A percentile compares a stretch with the other conserved stretches of the same genome.
These are phyloP conservation scores for Leptinotarsa juncta DNA, from an alignment of 2,888 invertebrate genomes.

Conservation along the genomic window DNA sequence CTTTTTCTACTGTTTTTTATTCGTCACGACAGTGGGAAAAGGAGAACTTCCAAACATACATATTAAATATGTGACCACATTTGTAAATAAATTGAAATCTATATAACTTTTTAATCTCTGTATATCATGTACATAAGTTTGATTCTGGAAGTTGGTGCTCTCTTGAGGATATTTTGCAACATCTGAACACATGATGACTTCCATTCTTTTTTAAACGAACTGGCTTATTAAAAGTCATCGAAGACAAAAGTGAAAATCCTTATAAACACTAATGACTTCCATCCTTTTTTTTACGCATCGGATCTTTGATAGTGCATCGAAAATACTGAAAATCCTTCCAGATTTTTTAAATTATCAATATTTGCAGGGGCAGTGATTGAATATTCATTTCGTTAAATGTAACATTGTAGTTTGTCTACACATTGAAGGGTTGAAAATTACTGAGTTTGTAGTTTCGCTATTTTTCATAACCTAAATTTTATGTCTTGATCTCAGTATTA, in stretches of 20 bases:
- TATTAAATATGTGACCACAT: slow-evolving; percentile 56
- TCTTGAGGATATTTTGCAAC: slow-evolving; percentile 11
- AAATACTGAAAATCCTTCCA: slow-evolving; percentile 14
- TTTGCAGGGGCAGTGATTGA: slow-evolving; percentile 24
- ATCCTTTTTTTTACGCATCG: neutral
- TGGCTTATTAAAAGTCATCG: neutral
- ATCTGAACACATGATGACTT: neutral
- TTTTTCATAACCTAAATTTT: slow-evolving; percentile 49
- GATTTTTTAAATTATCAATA: slow-evolving; percentile 3
- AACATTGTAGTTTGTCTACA: slow-evolving; percentile 3
- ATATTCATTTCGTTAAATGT: neutral
- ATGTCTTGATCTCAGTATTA: slow-evolving; percentile 64
- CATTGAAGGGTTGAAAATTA: neutral
- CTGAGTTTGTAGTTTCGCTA: slow-evolving; percentile 32
- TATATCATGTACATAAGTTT: slow-evolving; percentile 50
- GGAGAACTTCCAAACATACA: slow-evolving; percentile 52
- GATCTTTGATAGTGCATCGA: slow-evolving; percentile 8
- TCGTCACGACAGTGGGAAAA: slow-evolving; percentile 49
- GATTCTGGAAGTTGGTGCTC: slow-evolving; percentile 21
- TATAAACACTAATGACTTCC: neutral
- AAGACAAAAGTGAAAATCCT: slow-evolving; percentile 7
- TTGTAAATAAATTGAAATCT: slow-evolving; percentile 53
- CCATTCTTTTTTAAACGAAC: neutral
- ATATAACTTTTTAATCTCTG: slow-evolving; percentile 34
- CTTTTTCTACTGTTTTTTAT: slow-evolving; percentile 49